Conservation (phyloP, 37 sponge, comb jelly and placozoan genomes). For the Eunapius fragilis region DNA sequence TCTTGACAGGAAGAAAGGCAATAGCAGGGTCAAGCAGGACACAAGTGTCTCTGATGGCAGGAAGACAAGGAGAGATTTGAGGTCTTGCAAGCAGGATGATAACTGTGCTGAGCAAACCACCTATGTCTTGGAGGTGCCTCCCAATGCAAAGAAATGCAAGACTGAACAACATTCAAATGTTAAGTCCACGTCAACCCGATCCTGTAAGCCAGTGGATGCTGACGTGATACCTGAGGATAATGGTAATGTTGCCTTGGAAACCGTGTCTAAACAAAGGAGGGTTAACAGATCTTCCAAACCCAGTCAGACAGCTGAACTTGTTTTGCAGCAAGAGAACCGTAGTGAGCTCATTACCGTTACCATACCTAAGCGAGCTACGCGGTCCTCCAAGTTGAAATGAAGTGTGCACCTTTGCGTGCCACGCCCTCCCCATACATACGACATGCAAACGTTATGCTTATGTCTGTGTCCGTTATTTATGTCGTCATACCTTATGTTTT, state of each 20-base stretch:
- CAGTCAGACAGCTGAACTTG: not conserved
- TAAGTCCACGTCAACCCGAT: not conserved
- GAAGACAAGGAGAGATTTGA: not conserved
- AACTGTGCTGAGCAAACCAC: not conserved
- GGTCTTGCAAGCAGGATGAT: not conserved
- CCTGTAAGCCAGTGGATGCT: not conserved
- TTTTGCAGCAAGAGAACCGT: not conserved
- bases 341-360: not conserved
- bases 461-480: not conserved
- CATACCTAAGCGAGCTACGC: not conserved
- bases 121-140: not conserved
- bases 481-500: not conserved
- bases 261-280: not conserved
- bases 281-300: not conserved
- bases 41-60: not conserved
- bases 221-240: not conserved
- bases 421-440: not conserved
- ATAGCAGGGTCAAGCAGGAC: not conserved
- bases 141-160: not conserved
- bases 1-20: not conserved
- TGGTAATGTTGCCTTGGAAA: not conserved
- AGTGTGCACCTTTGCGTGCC: too few relatives aligned
- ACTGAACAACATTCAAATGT: not conserved
- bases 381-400: not conserved
- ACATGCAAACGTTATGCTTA: not conserved